Evolutionary conservation across 1,140 invertebrate genomes (phyloP).

Genomic region (Drosophila busckii): DNA sequence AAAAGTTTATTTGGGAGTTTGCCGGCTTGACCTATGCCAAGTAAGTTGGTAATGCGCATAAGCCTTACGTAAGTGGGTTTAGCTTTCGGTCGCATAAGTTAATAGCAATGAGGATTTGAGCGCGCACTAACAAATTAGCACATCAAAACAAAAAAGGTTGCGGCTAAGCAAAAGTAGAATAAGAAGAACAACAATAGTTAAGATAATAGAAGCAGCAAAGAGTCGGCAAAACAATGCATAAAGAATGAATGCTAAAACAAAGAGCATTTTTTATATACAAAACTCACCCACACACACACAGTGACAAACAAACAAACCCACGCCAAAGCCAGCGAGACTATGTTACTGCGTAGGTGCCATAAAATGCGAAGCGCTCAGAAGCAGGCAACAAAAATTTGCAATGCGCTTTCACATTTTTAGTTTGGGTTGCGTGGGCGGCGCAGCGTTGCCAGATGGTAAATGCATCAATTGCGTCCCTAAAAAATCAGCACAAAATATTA

Average conservation of each 20-base stretch:
- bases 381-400: slow-evolving; percentile 25
- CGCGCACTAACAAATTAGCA: slow-evolving; percentile 57
- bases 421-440: not conserved
- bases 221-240: slow-evolving; percentile 37
- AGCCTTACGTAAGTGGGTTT: slow-evolving; percentile 1
- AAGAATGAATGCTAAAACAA: slow-evolving; percentile 52
- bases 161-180: slow-evolving; percentile 7
- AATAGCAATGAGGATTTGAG: slow-evolving; percentile 33
- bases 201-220: slow-evolving; percentile 23
- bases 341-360: slow-evolving; percentile 26
- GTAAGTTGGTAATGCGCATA: slow-evolving; percentile 64
- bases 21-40: slow-evolving; percentile 67
- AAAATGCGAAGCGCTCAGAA: slow-evolving; percentile 5
- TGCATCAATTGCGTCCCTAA: not conserved
- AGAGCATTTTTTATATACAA: slow-evolving; percentile 53
- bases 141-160: slow-evolving; percentile 66
- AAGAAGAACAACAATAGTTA: slow-evolving; percentile 19
- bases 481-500: not conserved
- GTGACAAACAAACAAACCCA: not conserved
- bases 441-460: slow-evolving; percentile 44
- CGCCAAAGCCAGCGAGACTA: not conserved
- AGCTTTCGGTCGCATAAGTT: not conserved
- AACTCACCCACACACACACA: slow-evolving; percentile 2
- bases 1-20: not conserved
- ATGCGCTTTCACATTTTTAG: slow-evolving; percentile 12